phyloP scores from a whole-genome alignment of 2,113 vertebrate genomes.

The Gambusia holbrooki region DNA sequence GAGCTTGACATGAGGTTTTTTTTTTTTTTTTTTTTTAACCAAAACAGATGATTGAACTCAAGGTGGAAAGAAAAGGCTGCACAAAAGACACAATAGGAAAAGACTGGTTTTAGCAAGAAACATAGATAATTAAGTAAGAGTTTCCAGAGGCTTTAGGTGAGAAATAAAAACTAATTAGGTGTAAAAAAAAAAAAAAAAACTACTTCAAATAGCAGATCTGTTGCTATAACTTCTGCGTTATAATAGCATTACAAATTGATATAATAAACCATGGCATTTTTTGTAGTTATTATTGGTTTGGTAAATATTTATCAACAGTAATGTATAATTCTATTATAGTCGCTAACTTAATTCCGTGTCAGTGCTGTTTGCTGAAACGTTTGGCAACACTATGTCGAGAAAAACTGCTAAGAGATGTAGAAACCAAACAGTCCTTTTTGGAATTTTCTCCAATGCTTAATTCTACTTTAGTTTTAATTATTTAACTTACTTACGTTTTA shows the following conservation, averaged over 20 bases:
- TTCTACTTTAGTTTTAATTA: neutral
- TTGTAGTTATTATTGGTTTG: neutral
- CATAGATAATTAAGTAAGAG: neutral
- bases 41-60: conserved; percentile 5
- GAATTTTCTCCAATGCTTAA: neutral
- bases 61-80: conserved; percentile 3
- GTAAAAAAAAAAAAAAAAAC: neutral
- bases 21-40: conserved; percentile 3
- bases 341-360: neutral
- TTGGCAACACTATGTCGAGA: neutral
- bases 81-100: neutral
- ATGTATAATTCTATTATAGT: neutral
- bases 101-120: neutral
- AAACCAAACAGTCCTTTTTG: too few species aligned
- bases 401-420: too few species aligned
- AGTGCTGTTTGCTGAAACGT: neutral
- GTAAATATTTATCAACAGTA: too few species aligned
- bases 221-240: too few species aligned
- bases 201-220: too few species aligned
- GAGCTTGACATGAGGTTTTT: conserved; percentile 15
- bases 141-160: neutral
- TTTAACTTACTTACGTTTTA: neutral
- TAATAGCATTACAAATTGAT: neutral
- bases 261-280: neutral
- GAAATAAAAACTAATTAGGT: neutral